A percentile compares a stretch with the other conserved stretches of the same genome.
Conservation (phyloP, 2,113 vertebrate species). For the Excalfactoria chinensis region DNA sequence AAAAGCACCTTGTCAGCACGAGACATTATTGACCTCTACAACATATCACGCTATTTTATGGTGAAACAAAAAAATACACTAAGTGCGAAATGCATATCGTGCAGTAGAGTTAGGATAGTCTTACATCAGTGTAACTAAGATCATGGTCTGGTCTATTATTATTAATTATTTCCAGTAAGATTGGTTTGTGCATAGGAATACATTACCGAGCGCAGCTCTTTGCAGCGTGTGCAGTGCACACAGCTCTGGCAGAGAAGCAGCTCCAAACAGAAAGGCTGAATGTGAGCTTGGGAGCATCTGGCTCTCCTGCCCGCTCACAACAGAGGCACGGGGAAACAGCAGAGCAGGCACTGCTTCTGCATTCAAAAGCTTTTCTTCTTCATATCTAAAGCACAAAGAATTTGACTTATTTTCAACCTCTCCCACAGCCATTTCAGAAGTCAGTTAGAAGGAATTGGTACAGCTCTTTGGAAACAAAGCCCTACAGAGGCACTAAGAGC, state of each 20-base stretch:
- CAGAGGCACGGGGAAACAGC: neutral
- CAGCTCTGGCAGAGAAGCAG: neutral
- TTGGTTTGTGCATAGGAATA: neutral
- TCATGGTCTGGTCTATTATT: neutral
- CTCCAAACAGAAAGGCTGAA: neutral
- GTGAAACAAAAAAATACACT: constrained; percentile 5
- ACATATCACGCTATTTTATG: neutral
- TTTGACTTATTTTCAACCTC: neutral
- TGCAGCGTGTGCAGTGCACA: neutral
- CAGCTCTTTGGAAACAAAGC: constrained; percentile 11
- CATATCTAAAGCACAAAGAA: neutral
- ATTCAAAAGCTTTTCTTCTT: neutral
- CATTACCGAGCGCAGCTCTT: neutral
- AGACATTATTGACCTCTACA: constrained; percentile 5
- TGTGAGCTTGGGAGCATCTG: neutral
- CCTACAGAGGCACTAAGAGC: neutral
- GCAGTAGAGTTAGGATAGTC: neutral
- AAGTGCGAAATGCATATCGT: neutral
- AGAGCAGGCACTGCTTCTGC: neutral
- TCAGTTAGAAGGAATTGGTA: neutral
- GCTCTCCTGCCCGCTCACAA: neutral
- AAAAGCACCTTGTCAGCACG: constrained; percentile 41
- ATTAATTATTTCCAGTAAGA: constrained; percentile 25
- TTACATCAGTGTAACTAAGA: neutral
- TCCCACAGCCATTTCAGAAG: neutral